Evolutionary conservation across 2,888 invertebrate genomes (phyloP), one percentile per base, ranked within the genome.

Genomic region (Tenthredo mesomela): DNA sequence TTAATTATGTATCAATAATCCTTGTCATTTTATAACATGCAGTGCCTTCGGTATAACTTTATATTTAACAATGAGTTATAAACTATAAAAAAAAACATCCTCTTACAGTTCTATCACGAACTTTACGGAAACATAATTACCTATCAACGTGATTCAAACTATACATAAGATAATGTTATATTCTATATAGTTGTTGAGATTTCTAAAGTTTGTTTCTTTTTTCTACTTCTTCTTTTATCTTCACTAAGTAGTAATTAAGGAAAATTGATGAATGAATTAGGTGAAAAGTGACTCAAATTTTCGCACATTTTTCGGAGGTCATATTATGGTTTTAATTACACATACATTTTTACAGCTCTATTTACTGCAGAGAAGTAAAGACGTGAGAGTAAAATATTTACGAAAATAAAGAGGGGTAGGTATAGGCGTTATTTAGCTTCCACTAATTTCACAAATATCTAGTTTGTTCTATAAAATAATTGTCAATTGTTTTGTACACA

Each of bases 51-150:
- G 43, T 73, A 15, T 73, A 15, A n/a, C 37, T 21, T 18, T 33
- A 73, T 73, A 73, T 43, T 73, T 12, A 71, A 71, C 21, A 71
- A 73, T 40, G 15, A 73, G n/a, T 73, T 73, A 73, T 43, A 43
- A 73, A 40, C 71, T 43, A 73, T 73, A 43, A 43, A 43, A 73
- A 43, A 43, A 43, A 73, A 73, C 21, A 73, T 73, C 71, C 5
- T 73, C 43, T 40, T 33, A 73, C 43, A 73, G 71, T 43, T 25
- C 9, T 21, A n/a, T 40, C 21, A 73, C 43, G 21, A 73, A 73
- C 43, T 43, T 73, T 12, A 73, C 25, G 71, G 37, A 73, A 7
- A 37, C 21, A 25, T 67, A 18, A 67, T 29, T 10, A 67, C 12
- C 18, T 15, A 18, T 33, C 67, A 33, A 33, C 18, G 33, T 33